Percentiles rank a stretch among this genome's conserved stretches.
Conservation (phyloP, 2,888 invertebrate genomes). For the Creontiades dilutus region DNA sequence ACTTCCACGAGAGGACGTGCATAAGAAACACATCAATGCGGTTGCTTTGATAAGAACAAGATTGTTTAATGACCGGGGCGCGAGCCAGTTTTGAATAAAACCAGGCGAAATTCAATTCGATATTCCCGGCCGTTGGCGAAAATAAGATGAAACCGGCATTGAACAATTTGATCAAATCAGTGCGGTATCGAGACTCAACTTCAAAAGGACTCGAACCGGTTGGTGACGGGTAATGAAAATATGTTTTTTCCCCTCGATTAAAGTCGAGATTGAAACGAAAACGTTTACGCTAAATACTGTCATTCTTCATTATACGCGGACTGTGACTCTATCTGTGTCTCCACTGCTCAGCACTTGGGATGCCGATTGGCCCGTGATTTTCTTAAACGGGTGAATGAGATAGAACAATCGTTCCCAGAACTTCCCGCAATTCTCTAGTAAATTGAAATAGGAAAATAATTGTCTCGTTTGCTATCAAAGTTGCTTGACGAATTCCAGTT, state of each 20-base stretch:
- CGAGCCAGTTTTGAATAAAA: neutral
- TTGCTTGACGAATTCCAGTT: too few relatives aligned
- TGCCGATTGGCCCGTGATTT: too few relatives aligned
- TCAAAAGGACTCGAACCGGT: neutral
- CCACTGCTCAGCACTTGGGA: too few relatives aligned
- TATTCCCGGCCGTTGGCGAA: neutral
- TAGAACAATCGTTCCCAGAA: too few relatives aligned
- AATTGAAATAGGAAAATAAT: too few relatives aligned
- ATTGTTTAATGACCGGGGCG: constrained; percentile 25
- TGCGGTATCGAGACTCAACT: neutral
- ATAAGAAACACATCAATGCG: constrained; percentile 26
- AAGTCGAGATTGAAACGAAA: neutral
- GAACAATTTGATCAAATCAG: constrained; percentile 29
- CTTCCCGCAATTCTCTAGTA: too few relatives aligned
- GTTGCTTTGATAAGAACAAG: constrained; percentile 11
- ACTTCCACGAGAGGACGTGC: neutral
- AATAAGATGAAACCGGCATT: neutral
- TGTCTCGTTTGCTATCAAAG: too few relatives aligned
- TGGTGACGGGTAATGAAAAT: neutral
- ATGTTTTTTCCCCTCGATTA: neutral
- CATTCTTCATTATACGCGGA: neutral
- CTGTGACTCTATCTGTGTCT: neutral
- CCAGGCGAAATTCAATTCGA: constrained; percentile 3
- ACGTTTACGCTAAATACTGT: neutral
- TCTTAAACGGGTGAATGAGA: too few relatives aligned